Conservation (phyloP, 37 sponge, comb jelly and placozoan species). For the Ephydatia muelleri region DNA sequence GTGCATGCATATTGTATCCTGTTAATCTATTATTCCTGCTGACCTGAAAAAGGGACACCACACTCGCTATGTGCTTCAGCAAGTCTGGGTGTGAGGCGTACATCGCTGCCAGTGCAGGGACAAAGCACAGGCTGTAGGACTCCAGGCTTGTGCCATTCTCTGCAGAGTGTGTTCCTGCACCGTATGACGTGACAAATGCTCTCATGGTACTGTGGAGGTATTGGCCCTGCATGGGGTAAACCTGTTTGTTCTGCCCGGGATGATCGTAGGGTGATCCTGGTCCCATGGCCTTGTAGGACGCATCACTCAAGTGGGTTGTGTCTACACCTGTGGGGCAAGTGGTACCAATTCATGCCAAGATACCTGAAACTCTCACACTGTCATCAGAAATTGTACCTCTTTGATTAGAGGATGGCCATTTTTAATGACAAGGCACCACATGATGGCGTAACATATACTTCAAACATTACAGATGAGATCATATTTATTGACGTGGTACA, state of each 20-base stretch:
- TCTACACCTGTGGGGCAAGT: slow-evolving; percentile 41
- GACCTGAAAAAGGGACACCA: no score
- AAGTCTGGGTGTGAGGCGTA: slow-evolving; percentile 44
- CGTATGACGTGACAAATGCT: slow-evolving; percentile 22
- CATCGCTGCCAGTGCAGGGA: slow-evolving; percentile 21
- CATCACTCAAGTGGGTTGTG: slow-evolving; percentile 9
- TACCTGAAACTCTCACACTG: no score
- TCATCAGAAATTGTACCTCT: no score
- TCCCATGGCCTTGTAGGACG: slow-evolving; percentile 26
- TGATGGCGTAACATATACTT: no score
- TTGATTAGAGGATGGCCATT: no score
- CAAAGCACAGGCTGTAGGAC: slow-evolving; percentile 34
- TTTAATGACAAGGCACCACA: no score
- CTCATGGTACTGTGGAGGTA: slow-evolving; percentile 29
- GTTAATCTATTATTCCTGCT: no score
- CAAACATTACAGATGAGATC: no score
- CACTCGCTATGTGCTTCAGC: no score
- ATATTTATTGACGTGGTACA: no score
- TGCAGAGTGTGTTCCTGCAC: slow-evolving; percentile 9
- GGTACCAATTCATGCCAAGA: no score
- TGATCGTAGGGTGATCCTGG: slow-evolving; percentile 47
- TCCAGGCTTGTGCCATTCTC: slow-evolving; percentile 33
- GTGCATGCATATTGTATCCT: no score
- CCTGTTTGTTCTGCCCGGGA: background rate
- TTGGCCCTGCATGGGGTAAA: slow-evolving; percentile 40